Conservation (phyloP, 2,113 vertebrate species). For the Fulmarus glacialis region DNA sequence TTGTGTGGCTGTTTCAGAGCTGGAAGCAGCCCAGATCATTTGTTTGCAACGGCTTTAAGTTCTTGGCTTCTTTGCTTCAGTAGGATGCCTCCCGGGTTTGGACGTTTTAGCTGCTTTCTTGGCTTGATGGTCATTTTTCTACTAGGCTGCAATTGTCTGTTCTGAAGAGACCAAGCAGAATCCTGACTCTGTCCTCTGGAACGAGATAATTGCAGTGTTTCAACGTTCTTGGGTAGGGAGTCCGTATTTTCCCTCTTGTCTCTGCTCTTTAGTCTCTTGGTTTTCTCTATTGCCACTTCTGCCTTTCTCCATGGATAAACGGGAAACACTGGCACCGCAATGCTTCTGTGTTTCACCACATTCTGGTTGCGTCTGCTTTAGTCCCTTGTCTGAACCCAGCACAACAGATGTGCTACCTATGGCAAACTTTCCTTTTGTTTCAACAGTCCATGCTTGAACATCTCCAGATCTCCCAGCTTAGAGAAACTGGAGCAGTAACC, state of each 20-base stretch:
- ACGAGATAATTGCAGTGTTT: background rate
- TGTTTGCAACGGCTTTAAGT: background rate
- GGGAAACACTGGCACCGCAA: background rate
- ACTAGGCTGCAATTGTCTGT: background rate
- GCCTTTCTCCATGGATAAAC: background rate
- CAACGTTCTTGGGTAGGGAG: background rate
- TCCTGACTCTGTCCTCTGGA: background rate
- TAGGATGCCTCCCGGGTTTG: background rate
- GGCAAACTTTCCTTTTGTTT: background rate
- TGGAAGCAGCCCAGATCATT: background rate
- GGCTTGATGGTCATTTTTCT: background rate
- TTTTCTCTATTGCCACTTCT: background rate
- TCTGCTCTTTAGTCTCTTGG: background rate
- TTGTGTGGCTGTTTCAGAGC: background rate
- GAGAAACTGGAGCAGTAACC: background rate
- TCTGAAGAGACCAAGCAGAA: background rate
- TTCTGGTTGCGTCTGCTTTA: background rate
- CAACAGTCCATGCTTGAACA: background rate
- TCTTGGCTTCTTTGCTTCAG: background rate
- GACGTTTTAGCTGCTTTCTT: background rate
- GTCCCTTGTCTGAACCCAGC: background rate
- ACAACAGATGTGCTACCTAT: background rate
- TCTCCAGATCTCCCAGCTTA: background rate
- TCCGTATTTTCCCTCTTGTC: background rate
- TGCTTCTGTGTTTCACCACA: accelerated